These are phyloP conservation scores for Lagopus leucura DNA, from an alignment of 2,113 vertebrate species.

Conservation along the genomic window DNA sequence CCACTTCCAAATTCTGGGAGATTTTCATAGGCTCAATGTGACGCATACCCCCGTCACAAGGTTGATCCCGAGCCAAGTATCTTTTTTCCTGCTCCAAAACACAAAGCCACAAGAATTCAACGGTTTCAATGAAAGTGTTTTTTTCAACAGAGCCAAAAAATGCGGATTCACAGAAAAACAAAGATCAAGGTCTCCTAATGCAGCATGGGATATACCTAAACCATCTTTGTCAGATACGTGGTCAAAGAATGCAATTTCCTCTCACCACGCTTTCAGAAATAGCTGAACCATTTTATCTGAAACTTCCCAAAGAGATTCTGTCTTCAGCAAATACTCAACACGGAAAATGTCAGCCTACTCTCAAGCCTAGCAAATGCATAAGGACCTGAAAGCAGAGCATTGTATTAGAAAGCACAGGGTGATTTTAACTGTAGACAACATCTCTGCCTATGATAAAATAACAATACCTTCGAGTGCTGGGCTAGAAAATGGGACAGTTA, in stretches of 20 bases:
- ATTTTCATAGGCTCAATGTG: not conserved
- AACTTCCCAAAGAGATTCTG: conserved; percentile 6
- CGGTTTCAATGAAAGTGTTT: not conserved
- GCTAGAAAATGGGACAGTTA: not conserved
- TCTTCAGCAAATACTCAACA: not conserved
- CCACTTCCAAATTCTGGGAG: not conserved
- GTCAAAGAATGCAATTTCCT: not conserved
- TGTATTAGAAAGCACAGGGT: not conserved
- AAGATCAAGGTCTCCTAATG: not conserved
- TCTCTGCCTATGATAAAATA: not conserved
- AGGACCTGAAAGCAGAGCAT: not conserved
- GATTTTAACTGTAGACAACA: not conserved
- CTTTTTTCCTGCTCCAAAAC: not conserved
- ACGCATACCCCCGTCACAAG: not conserved
- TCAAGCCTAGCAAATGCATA: not conserved
- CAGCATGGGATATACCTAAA: not conserved
- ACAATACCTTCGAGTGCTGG: not conserved
- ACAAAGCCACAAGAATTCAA: not conserved
- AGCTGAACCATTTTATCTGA: not conserved
- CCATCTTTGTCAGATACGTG: rapidly evolving
- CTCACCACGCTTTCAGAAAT: not conserved
- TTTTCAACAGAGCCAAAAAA: not conserved
- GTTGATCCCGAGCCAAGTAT: not conserved
- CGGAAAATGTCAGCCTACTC: conserved; percentile 7
- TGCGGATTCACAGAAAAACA: not conserved